A percentile compares a stretch with the other conserved stretches of the same genome.
These are phyloP conservation scores for Dyspetes luteomarginatus DNA, from an alignment of 2,888 invertebrate genomes.

Conservation along the genomic window DNA sequence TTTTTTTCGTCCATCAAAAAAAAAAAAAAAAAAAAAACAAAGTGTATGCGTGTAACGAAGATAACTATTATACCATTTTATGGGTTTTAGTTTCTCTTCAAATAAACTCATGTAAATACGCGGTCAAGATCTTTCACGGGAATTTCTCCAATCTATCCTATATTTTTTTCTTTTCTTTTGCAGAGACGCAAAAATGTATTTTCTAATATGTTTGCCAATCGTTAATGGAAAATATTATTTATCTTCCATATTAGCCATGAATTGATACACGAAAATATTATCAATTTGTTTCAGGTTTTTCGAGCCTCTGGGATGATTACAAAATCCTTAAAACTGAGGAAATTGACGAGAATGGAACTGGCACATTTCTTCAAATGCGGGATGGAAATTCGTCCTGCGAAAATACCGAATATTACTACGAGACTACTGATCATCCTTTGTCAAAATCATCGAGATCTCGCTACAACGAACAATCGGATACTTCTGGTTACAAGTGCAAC, in stretches of 20 bases:
- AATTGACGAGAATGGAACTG: constrained; percentile 43
- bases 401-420: constrained; percentile 38
- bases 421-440: constrained; percentile 15
- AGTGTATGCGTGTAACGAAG: constrained; percentile 50
- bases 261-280: constrained; percentile 42
- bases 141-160: constrained; percentile 49
- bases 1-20: too few species aligned
- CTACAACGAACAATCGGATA: constrained; percentile 19
- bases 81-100: constrained; percentile 36
- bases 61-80: constrained; percentile 55
- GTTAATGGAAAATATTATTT: too few species aligned
- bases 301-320: constrained; percentile 72
- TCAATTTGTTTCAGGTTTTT: constrained; percentile 74
- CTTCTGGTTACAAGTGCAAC: constrained; percentile 71
- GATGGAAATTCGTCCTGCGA: constrained; percentile 19
- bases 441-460: constrained; percentile 37
- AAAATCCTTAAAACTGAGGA: constrained; percentile 60
- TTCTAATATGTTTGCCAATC: too few species aligned
- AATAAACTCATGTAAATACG: constrained; percentile 68
- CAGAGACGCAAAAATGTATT: constrained; percentile 10
- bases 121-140: constrained; percentile 44
- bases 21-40: constrained; percentile 49
- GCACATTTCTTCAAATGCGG: constrained; percentile 48
- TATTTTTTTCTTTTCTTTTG: constrained; percentile 13
- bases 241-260: neutral